Conservation (phyloP, 2,888 invertebrate genomes). For the Cristatella mucedo region DNA sequence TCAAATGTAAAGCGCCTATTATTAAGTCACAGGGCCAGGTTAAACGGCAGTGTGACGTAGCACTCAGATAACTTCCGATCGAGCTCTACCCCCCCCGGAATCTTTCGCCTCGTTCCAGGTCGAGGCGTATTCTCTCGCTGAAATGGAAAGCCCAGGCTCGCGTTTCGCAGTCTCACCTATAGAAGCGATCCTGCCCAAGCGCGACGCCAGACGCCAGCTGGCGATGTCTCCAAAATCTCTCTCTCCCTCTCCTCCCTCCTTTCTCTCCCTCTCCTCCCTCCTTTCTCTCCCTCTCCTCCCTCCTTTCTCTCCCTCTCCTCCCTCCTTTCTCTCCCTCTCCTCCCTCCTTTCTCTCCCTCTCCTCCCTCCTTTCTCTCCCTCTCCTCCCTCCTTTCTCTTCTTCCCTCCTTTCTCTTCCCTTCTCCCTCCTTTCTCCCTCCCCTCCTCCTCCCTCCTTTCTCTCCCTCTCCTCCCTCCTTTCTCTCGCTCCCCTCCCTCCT, state of each 20-base stretch:
- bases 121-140: too few relatives aligned
- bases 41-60: too few relatives aligned
- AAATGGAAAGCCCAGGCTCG: too few relatives aligned
- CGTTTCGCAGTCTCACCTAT: too few relatives aligned
- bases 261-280: conserved; percentile 18
- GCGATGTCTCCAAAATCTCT: too few relatives aligned
- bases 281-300: conserved; percentile 37
- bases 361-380: conserved; percentile 7
- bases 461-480: conserved; percentile 2
- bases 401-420: conserved; percentile 38
- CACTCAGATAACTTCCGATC: too few relatives aligned
- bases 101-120: too few relatives aligned
- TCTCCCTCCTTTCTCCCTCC: not conserved
- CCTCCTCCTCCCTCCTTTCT: conserved; percentile 3
- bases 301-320: not conserved
- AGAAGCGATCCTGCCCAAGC: too few relatives aligned
- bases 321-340: conserved; percentile 3
- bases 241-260: conserved; percentile 43
- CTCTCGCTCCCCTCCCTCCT: not conserved
- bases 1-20: too few relatives aligned
- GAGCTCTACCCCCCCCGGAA: too few relatives aligned
- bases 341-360: not conserved
- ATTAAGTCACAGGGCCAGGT: too few relatives aligned
- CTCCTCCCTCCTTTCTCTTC: conserved; percentile 52
- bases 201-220: too few relatives aligned